A percentile compares a stretch with the other conserved stretches of the same genome.
phyloP scores from a whole-genome alignment of 2,797 vertebrate species.

The Euphonia xanthogaster region DNA sequence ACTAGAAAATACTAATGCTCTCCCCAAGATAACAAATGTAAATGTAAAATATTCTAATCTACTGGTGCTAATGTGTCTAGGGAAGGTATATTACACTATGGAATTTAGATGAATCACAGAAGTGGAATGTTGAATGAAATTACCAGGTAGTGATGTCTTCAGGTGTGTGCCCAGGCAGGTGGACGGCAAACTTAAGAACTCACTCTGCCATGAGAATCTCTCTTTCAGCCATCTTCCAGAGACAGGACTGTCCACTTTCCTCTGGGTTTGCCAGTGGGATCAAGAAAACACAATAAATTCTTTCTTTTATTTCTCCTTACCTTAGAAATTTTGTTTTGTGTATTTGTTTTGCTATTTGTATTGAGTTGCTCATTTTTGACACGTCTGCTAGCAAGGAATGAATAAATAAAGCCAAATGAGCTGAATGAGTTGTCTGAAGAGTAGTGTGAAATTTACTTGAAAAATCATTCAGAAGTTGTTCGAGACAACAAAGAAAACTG shows the following conservation, averaged over 20 bases:
- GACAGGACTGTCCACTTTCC: background rate
- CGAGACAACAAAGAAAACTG: background rate
- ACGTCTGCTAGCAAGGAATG: background rate
- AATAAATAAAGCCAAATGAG: constrained; percentile 18
- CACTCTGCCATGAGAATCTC: background rate
- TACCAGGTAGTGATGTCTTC: background rate
- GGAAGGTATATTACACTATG: background rate
- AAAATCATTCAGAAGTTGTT: constrained; percentile 22
- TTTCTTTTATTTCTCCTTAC: background rate
- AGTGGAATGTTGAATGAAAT: constrained; percentile 4
- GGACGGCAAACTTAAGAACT: background rate
- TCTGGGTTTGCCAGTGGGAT: background rate
- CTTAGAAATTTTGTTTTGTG: background rate
- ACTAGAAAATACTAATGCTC: constrained; percentile 68
- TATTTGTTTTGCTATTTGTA: background rate
- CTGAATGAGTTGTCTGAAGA: constrained; percentile 33
- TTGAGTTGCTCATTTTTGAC: background rate
- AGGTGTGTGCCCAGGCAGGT: background rate
- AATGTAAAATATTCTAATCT: constrained; percentile 61
- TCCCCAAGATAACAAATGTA: constrained; percentile 63
- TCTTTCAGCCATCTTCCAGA: background rate
- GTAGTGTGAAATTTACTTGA: constrained; percentile 21
- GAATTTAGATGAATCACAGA: background rate
- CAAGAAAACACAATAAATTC: background rate
- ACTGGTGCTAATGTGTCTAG: background rate